Evolutionary conservation across 2,888 invertebrate genomes (phyloP).

Genomic region (Pemphredon lugubris): DNA sequence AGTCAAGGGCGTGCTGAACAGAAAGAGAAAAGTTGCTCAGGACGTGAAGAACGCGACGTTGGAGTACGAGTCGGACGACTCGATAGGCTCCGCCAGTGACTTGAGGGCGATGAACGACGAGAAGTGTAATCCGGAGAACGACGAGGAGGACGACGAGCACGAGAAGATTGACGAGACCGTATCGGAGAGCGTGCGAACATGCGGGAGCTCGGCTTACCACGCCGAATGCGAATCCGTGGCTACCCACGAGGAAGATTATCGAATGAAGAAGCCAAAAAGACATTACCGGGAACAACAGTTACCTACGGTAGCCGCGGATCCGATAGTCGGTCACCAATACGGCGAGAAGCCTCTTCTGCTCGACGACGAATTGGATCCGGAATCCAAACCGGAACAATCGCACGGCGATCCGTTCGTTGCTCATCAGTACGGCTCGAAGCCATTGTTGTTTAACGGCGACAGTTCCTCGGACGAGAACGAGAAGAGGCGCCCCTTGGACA

Average conservation of each 20-base stretch:
- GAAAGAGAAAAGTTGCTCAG: conserved; percentile 68
- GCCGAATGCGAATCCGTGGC: conserved; percentile 88
- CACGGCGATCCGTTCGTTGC: conserved; percentile 85
- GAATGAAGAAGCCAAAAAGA: conserved; percentile 81
- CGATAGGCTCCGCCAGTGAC: conserved; percentile 89
- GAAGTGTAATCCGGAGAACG: conserved; percentile 70
- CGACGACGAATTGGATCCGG: conserved; percentile 89
- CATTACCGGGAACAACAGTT: conserved; percentile 76
- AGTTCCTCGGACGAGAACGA: conserved; percentile 69
- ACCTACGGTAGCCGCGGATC: conserved; percentile 72
- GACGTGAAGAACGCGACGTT: conserved; percentile 45
- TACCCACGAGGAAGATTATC: conserved; percentile 84
- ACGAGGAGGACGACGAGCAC: conserved; percentile 74
- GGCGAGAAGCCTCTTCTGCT: conserved; percentile 89
- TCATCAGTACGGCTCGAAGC: conserved; percentile 88
- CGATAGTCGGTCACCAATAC: conserved; percentile 88
- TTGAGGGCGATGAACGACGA: conserved; percentile 82
- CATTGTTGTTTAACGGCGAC: conserved; percentile 86
- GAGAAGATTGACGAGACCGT: conserved; percentile 82
- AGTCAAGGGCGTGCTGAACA: conserved; percentile 71
- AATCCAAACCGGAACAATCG: conserved; percentile 79
- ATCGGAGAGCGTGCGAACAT: conserved; percentile 85
- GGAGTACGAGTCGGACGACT: conserved; percentile 84
- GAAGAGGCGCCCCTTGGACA: conserved; percentile 50
- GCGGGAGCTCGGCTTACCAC: conserved; percentile 87